Base-by-base conservation (phyloP, 2,888 invertebrate genomes). In the Heteropelma amictum region DNA sequence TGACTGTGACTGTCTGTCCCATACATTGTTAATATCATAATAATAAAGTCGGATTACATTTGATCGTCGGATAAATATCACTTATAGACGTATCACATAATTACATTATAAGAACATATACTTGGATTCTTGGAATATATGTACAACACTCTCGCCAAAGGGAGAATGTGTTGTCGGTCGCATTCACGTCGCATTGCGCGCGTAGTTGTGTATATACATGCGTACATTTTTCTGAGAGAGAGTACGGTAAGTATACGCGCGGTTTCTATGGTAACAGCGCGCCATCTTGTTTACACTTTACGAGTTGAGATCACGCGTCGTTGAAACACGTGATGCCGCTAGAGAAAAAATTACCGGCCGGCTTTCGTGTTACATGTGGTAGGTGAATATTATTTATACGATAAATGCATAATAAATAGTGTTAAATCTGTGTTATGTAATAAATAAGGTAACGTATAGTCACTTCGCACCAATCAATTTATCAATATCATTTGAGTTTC, bases 391-490 rank as follows among this genome's bases (percentile, higher is more conserved):
- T 28, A 28, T 28, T 28, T 3, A 28, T 28, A 28, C 45, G 14
- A 45, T 45, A 14, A 21, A 21, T 45, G n/a, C 21, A 45, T 12
- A 49, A 49, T 21, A 28, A 49, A 45, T 45, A 49, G 1, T 49
- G 21, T 12, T 3, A 19, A 49, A 49, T 49, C 28, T 26, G 54
- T 53, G 53, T 33, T 53, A 8, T 35, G 54, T 54, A 54, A 17
- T 54, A 35, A 54, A 54, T 54, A 35, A 54, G 54, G 35, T 54
- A 54, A 54, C 21, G 54, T 54, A 54, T 54, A 54, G 33, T 33
- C 35, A 21, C 38, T 54, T 21, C 7, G 17, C 7, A 54, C 21
- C 6, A 35, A 54, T 38, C 38, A 54, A 35, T 54, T 35, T 54
- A 54, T 54, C 35, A 38, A 54, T 54, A 54, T 54, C 38, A 54